Base-by-base conservation (phyloP, 53 echinoderm and acorn worm species). In the Hippasteria phrygiana region DNA sequence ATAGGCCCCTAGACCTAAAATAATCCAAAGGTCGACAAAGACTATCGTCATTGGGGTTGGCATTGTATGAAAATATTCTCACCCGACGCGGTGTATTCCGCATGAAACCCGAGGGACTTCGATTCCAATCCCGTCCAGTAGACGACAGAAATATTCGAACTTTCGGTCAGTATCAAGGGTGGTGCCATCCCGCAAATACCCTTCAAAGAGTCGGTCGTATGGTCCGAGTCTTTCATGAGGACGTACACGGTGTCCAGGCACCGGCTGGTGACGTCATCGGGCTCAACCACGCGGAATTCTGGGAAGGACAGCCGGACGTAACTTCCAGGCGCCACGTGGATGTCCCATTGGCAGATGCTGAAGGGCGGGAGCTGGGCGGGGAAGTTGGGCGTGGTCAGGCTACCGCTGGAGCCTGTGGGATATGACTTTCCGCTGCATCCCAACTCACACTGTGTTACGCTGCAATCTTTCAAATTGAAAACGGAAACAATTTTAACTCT, bases 321-420 rank as follows among this genome's bases (percentile, higher is more conserved):
- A 18, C 32, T 50, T 17, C 86, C 94, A 0, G 64, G 27, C 17
- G 45, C 8, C 5, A 86, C 92, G 9, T 62, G 53, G 4, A 94
- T 88, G 22, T 27, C 47, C 83, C 89, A 94, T 8, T 75, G 32
- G 53, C 94, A 94, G 39, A 46, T 76, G 43, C 86, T 92, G 77
- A 92, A 94, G 27, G 94, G 94, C 2, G 94, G 87, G 18, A 92
- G 74, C 28, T 73, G 12, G 43, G 91, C 83, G 13, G 94, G 94
- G 85, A 88, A 94, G 35, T 78, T 1, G 9, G 78, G 78, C 27
- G 78, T 78, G 3, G 78, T 71, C 38, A 89, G 40, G 41, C 70
- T 79, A 9, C 79, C 89, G 22, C 55, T 39, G 79, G 22, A 26
- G 33, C 50, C 38, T 14, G 78, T 79, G 13, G 74, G 51, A 35